Conservation (phyloP, 2,113 vertebrate genomes). For the Engraulis encrasicolus region DNA sequence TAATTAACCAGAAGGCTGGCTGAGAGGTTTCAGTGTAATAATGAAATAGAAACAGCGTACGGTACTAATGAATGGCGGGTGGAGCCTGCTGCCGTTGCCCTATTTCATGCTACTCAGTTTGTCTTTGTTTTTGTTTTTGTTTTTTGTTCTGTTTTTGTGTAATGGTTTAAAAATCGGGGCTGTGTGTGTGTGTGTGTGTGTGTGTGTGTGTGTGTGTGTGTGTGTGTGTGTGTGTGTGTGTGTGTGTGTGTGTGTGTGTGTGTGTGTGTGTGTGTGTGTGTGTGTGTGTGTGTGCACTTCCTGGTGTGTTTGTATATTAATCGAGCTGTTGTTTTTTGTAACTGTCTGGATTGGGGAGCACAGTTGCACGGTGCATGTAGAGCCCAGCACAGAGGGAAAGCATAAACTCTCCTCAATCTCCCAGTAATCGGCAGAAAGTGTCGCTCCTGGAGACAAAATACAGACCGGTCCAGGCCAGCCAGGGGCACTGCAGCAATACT, state of each 20-base stretch:
- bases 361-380: no score
- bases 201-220: not conserved
- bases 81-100: not conserved
- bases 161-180: not conserved
- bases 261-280: not conserved
- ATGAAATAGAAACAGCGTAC: no score
- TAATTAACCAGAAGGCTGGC: not conserved
- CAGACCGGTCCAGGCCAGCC: no score
- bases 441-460: not conserved
- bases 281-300: not conserved
- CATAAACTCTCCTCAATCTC: not conserved
- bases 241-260: not conserved
- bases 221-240: not conserved
- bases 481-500: not conserved
- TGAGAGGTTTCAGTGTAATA: not conserved
- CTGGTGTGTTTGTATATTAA: conserved; percentile 8
- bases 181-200: not conserved
- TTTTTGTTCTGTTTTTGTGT: not conserved
- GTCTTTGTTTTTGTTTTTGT: not conserved
- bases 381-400: conserved; percentile 14
- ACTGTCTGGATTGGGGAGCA: not conserved
- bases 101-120: not conserved
- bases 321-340: not conserved
- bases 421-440: not conserved
- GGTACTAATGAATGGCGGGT: not conserved